Percentiles rank a stretch among this genome's conserved stretches.
phyloP scores from a whole-genome alignment of 2,797 vertebrate species.

The Mormyrops attenuatus region DNA sequence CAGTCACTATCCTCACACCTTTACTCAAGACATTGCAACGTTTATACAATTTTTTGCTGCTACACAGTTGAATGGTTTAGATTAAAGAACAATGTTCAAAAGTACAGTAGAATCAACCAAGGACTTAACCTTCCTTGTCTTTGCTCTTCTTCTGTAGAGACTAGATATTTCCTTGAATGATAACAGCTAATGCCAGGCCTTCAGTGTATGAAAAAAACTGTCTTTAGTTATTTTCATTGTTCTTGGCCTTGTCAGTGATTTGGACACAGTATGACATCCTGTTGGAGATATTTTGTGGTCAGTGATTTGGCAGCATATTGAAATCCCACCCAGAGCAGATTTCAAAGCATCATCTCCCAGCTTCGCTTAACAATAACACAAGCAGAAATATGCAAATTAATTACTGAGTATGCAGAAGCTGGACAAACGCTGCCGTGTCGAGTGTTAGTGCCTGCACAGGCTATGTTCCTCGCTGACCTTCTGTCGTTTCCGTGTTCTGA shows the following conservation, averaged over 20 bases:
- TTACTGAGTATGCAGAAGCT: background rate
- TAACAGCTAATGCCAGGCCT: background rate
- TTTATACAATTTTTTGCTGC: background rate
- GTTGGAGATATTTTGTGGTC: background rate
- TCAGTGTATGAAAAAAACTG: background rate
- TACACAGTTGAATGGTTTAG: background rate
- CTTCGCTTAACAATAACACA: background rate
- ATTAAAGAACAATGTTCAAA: background rate
- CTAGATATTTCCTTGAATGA: background rate
- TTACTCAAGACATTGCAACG: background rate
- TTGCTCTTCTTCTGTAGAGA: background rate
- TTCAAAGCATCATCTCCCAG: background rate
- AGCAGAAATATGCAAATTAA: background rate
- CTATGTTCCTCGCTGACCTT: background rate
- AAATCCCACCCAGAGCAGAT: background rate
- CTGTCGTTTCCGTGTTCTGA: background rate
- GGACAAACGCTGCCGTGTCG: background rate
- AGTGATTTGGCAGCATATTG: background rate
- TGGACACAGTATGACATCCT: background rate
- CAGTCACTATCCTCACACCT: background rate
- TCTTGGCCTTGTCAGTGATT: background rate
- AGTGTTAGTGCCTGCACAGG: background rate
- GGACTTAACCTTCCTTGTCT: background rate
- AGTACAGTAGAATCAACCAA: background rate
- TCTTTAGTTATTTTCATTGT: background rate